Conservation (phyloP, 2,888 invertebrate species). For the Athripsodes cinereus region DNA sequence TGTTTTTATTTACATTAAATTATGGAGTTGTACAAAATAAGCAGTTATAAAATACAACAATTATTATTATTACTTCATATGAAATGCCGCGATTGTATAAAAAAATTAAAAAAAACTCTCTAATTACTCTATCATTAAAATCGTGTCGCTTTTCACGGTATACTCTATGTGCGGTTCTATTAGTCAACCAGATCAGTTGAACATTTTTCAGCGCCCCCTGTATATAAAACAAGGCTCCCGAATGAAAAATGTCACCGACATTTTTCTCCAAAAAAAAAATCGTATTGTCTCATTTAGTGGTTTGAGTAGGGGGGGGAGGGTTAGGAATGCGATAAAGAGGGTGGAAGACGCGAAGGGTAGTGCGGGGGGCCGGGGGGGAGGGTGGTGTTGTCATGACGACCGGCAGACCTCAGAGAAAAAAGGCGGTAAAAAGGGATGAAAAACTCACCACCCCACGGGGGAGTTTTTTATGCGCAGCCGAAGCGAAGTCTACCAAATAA, state of each 20-base stretch:
- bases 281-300: neutral
- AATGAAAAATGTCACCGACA: conserved; percentile 1
- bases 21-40: no score
- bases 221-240: neutral
- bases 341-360: neutral
- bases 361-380: neutral
- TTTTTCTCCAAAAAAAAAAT: neutral
- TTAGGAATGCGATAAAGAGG: neutral
- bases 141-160: no score
- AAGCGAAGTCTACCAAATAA: neutral
- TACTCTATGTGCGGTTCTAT: no score
- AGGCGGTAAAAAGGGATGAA: conserved; percentile 27
- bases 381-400: conserved; percentile 41
- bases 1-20: no score
- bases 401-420: conserved; percentile 21
- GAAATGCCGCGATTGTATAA: no score
- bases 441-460: conserved; percentile 21
- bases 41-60: no score
- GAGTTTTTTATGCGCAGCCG: conserved; percentile 22
- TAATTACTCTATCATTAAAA: no score
- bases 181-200: no score
- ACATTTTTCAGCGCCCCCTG: neutral
- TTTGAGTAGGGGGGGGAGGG: neutral
- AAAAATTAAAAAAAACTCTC: no score
- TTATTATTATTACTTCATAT: no score